A percentile compares a stretch with the other conserved stretches of the same genome.
Conservation (phyloP, 2,797 vertebrate genomes). For the Sitta carolinensis region DNA sequence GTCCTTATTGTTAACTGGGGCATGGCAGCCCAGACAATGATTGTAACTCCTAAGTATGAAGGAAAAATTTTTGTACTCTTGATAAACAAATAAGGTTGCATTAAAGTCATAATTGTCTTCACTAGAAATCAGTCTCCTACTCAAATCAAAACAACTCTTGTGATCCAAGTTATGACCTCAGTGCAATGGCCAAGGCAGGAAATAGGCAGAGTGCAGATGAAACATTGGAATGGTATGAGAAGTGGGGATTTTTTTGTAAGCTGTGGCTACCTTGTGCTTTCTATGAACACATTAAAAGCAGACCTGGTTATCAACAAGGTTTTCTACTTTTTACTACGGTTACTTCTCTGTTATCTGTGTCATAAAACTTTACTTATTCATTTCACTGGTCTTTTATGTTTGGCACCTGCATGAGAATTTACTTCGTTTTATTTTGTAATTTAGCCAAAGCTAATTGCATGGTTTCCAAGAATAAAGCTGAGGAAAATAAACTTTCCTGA, state of each 20-base stretch:
- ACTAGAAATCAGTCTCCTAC: not conserved
- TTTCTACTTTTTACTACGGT: not conserved
- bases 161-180: not conserved
- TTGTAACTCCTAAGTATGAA: not conserved
- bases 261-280: not conserved
- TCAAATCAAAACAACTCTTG: not conserved
- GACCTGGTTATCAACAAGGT: not conserved
- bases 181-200: not conserved
- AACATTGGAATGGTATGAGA: not conserved
- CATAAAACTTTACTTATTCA: not conserved
- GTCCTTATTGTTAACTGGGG: not conserved
- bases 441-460: not conserved
- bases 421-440: not conserved
- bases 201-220: not conserved
- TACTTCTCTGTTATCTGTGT: not conserved
- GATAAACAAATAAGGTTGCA: not conserved
- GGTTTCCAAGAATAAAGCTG: not conserved
- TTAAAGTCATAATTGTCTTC: not conserved
- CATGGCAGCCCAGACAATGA: not conserved
- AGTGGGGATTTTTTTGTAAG: not conserved
- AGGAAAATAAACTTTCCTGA: not conserved
- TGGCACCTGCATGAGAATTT: not conserved
- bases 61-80: not conserved
- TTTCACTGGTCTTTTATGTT: not conserved
- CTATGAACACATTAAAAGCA: not conserved